phyloP scores from a whole-genome alignment of 2,888 invertebrate genomes.

The Epinotia bilunana region DNA sequence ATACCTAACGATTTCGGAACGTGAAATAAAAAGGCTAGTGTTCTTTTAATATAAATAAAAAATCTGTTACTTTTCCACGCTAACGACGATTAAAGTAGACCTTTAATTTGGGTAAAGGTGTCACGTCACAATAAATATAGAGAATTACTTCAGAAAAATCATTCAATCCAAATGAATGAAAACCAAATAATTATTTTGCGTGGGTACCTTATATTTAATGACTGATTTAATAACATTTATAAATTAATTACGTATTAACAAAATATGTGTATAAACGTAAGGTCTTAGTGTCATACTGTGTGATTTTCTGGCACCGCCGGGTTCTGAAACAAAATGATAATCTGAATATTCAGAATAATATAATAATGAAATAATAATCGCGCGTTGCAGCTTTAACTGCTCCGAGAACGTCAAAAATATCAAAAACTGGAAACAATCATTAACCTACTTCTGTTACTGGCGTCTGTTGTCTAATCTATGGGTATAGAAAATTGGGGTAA shows the following conservation, averaged over 20 bases:
- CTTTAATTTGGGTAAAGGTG: neutral
- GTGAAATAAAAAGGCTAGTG: neutral
- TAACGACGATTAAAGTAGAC: neutral
- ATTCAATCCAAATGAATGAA: neutral
- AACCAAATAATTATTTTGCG: neutral
- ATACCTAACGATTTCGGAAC: neutral
- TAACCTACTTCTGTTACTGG: no score
- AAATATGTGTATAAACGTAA: neutral
- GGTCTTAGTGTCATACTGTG: conserved; percentile 12
- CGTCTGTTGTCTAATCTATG: no score
- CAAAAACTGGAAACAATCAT: no score
- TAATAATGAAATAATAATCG: neutral
- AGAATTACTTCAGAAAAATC: neutral
- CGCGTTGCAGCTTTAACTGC: neutral
- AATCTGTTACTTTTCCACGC: neutral
- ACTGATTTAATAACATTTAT: neutral
- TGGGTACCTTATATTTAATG: neutral
- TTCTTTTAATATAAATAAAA: no score
- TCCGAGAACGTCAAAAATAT: neutral
- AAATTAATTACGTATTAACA: neutral
- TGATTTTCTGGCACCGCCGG: conserved; percentile 11
- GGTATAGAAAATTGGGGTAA: neutral
- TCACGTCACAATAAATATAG: neutral
- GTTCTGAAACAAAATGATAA: conserved; percentile 25
- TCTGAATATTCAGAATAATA: neutral